Evolutionary conservation across 2,797 vertebrate species (phyloP).

Genomic region (Sebastiscus albofasciatus): DNA sequence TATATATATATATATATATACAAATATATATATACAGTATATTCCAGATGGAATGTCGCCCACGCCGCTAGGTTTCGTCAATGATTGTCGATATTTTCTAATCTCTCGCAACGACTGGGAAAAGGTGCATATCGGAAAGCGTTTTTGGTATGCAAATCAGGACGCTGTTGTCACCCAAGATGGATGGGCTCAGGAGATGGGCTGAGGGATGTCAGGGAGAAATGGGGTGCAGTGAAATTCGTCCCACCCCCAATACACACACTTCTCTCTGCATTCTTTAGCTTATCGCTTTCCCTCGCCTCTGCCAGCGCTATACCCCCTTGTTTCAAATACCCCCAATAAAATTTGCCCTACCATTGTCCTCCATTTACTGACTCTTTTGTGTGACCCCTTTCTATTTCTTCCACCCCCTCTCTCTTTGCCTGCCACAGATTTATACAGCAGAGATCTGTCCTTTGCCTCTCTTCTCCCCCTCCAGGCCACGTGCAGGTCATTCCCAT

Average conservation of each 20-base stretch:
- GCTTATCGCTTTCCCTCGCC: conserved; percentile 25
- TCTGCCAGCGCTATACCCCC: conserved; percentile 18
- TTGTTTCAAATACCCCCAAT: conserved; percentile 38
- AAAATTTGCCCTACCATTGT: conserved; percentile 50
- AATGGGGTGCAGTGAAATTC: conserved; percentile 62
- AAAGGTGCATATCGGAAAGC: conserved; percentile 63
- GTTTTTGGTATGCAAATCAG: conserved; percentile 76
- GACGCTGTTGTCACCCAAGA: conserved; percentile 71
- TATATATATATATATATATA: too few species aligned
- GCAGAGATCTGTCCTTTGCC: conserved; percentile 31
- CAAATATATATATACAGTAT: conserved; percentile 15
- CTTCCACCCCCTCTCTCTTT: background rate
- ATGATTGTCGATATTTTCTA: conserved; percentile 79
- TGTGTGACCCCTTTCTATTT: conserved; percentile 5
- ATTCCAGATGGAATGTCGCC: conserved; percentile 61
- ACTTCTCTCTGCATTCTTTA: conserved; percentile 28
- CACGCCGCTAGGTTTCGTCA: conserved; percentile 56
- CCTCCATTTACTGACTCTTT: conserved; percentile 44
- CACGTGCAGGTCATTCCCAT: conserved; percentile 47
- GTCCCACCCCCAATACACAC: conserved; percentile 10
- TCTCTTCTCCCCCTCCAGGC: conserved; percentile 36
- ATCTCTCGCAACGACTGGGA: conserved; percentile 70
- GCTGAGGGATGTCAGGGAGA: conserved; percentile 61
- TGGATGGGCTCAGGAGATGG: conserved; percentile 66
- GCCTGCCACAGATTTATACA: conserved; percentile 16